Evolutionary conservation across 2,113 vertebrate genomes (phyloP), one percentile per base, ranked within the genome.

Genomic region (Corvus moneduloides): DNA sequence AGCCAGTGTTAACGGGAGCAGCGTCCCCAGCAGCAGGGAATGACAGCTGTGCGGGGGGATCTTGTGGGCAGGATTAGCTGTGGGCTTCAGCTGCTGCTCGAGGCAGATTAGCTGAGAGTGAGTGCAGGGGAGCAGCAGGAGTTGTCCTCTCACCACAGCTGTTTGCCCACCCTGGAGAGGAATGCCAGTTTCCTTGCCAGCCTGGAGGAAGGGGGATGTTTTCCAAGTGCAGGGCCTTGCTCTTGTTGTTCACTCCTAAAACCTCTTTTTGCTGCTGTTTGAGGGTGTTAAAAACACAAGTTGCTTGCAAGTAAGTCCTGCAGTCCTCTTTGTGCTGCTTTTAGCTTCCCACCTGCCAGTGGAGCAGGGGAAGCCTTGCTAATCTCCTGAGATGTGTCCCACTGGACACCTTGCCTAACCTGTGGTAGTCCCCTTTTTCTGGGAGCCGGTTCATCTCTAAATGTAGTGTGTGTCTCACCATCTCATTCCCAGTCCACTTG

Each of bases 91-190:
- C 88, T 92, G 95, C 78, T 85, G 77, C 39, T 59, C 2, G 1
- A 84, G 59, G 61, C 54, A 43, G 22, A 84, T 81, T 80, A 93
- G 79, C 79, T 85, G 68, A 48, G 22, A 78, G 20, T 4, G 58
- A 67, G 49, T 27, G 64, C 23, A 23, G 26, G 87, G 37, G 21
- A 73, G 71, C 81, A 94, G 89, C 93, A 73, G 89, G 87, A 88
- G 37, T 16, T 95, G 71, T 78, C 52, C 46, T 86, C 72, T 84
- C 5, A 0, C 59, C 59, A 64, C 97, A 96, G 81, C 91, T 96
- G 89, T 91, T 84, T 94, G 94, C 90, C 94, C 90, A 90, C 93
- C 92, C 90, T 1, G 30, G 79, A 89, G 86, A 89, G 56, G 80
- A 95, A 92, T 87, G 51, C 54, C 71, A n/a, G 44, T 49, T 59